Evolutionary conservation across 2,888 invertebrate species (phyloP), one percentile per base, ranked within the genome.

Genomic region (Sinhomidia bicolor): DNA sequence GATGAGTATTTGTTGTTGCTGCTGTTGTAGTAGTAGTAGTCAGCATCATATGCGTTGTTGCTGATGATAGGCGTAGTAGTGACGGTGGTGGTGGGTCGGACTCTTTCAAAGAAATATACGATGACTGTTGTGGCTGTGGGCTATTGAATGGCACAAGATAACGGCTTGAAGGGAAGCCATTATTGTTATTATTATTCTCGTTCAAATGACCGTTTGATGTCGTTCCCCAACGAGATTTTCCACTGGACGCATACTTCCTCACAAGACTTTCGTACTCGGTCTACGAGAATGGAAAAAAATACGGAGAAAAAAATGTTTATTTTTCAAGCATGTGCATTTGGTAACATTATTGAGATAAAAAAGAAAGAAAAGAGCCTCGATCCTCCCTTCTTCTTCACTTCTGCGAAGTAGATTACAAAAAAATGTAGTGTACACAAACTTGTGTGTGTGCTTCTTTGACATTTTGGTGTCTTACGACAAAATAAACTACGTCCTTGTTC

Each of bases 241-340:
- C 36, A 10, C 86, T 76, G 14, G 83, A 57, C n/a, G 88, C 81
- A 54, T 90, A 91, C 60, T 91, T 91, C 78, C 88, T 86, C n/a
- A 91, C 90, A n/a, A 91, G 88, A 62, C 54, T 81, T 89, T 90
- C 90, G 47, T 91, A 90, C 62, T 91, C 91, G 3, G 71, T 85
- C 91, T 91, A 65, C 7, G 80, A 85, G 57, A n/a, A 10, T 76
- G 82, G 23, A 83, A 74, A 85, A 62, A 79, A 60, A 62, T 36
- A 79, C 79, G 71, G n/a, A 20, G 47, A 32, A 76, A 44, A 29
- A n/a, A 9, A 41, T 44, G 44, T n/a, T n/a, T 71, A 17, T 41
- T 71, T 36, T 36, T 36, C 36, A 36, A 36, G 36, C 36, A 36
- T 36, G 36, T 36, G 36, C 36, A 36, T 36, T 3, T 36, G 36